Percentiles rank a stretch among this genome's conserved stretches.
Conservation (phyloP, 2,888 invertebrate genomes). For the Zelleria hepariella region DNA sequence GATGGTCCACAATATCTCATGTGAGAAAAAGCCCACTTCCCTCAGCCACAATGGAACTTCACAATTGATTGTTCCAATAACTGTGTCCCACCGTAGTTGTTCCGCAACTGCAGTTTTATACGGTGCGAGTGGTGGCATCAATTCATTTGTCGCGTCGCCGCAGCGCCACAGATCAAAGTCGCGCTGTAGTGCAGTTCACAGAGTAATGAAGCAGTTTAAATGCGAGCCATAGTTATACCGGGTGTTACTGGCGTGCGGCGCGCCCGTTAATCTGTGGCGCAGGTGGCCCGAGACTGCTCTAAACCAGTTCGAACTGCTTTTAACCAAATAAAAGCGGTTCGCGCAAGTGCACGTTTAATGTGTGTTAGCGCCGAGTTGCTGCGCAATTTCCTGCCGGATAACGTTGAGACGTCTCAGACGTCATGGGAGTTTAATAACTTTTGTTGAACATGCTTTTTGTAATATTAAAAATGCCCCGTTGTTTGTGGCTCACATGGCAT, state of each 20-base stretch:
- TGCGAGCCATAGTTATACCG: neutral
- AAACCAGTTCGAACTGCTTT: conserved; percentile 1
- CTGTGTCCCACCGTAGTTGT: neutral
- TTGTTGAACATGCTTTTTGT: neutral
- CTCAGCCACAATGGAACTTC: neutral
- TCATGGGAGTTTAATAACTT: neutral
- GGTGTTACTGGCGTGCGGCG: neutral
- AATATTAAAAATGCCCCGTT: no score
- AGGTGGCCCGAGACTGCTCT: neutral
- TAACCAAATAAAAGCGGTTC: neutral
- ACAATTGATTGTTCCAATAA: neutral
- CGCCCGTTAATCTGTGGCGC: neutral
- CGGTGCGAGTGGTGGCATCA: neutral
- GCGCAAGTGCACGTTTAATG: neutral
- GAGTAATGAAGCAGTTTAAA: conserved; percentile 8
- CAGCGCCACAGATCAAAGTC: neutral
- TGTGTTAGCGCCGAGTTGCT: neutral
- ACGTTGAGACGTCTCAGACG: neutral
- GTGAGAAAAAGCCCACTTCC: no score
- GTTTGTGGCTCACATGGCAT: no score
- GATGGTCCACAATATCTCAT: no score
- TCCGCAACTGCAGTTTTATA: neutral
- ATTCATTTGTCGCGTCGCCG: neutral
- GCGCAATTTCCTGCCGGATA: neutral
- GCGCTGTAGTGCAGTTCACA: conserved; percentile 1